Base-by-base conservation (phyloP, 1,140 invertebrate species). In the Vollenhovia emeryi region DNA sequence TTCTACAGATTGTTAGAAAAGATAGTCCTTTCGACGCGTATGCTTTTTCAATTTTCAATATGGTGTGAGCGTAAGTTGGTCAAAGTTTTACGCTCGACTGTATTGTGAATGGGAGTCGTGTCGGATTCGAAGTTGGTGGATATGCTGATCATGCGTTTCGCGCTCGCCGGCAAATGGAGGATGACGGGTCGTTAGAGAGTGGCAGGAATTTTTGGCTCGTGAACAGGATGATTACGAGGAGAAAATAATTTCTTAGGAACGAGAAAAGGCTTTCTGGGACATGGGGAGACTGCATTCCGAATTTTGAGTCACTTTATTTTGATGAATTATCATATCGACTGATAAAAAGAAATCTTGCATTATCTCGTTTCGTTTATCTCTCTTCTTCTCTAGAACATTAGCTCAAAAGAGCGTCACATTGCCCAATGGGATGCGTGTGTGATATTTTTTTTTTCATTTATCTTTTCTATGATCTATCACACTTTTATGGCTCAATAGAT, bases 91-190 rank as follows among this genome's bases (percentile, higher is more conserved):
- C 6, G 21, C 8, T 11, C 4, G 24, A 59, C 27, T 57, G 2
- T 75, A 13, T 48, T 36, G n/a, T n/a, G n/a, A 62, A 27, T 50
- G 30, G 24, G 43, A 52, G 13, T 50, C 36, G 74, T 3, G 13
- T 78, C 75, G 30, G 8, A 50, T 64, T 64, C 30, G n/a, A 24
- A 33, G 21, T 24, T 40, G 45, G 30, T 73, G 68, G 40, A 76
- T 18, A 18, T 18, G 33, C 59, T 78, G 74, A 64, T 64, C n/a
- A 50, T 78, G 75, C 59, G 59, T 78, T 78, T 78, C 43, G n/a
- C 33, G 33, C 24, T 45, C n/a, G n/a, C 55, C n/a, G 7, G 13
- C 15, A 64, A 64, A 64, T 78, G 30, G 43, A 55, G 69, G 50
- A 74, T 55, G 18, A 40, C 9, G n/a, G 3, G n/a, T 69, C 9